Percentiles rank a stretch among this genome's conserved stretches.
phyloP scores from a whole-genome alignment of 2,888 invertebrate species.

The Hanleya hanleyi region DNA sequence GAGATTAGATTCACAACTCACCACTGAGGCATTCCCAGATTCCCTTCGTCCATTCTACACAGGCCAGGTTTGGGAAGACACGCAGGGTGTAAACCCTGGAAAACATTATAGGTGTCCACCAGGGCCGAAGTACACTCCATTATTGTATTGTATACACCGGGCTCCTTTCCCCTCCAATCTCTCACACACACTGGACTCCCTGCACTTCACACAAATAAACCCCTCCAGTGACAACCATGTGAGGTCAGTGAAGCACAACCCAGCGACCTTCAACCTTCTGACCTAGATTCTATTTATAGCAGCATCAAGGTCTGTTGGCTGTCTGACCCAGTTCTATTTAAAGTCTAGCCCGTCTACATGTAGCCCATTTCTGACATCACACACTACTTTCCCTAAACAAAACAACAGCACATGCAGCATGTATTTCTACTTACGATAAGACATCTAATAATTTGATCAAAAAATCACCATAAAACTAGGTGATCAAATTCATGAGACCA shows the following conservation, averaged over 20 bases:
- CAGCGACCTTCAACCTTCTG: constrained; percentile 7
- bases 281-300: constrained; percentile 7
- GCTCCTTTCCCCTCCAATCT: too few species aligned
- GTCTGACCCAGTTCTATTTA: neutral
- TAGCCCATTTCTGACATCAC: too few species aligned
- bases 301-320: constrained; percentile 10
- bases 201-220: too few species aligned
- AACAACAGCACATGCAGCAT: too few species aligned
- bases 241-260: constrained; percentile 6
- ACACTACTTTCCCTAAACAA: too few species aligned
- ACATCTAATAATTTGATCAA: too few species aligned
- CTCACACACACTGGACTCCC: too few species aligned
- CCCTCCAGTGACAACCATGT: neutral
- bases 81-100: neutral
- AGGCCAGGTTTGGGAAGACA: neutral
- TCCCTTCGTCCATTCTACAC: neutral
- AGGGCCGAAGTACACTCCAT: neutral
- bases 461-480: too few species aligned
- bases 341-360: neutral
- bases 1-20: neutral
- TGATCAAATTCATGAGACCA: too few species aligned
- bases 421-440: too few species aligned
- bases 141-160: neutral
- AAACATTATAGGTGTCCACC: neutral
- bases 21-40: neutral